A percentile compares a stretch with the other conserved stretches of the same genome.
Evolutionary conservation across 2,797 vertebrate species (phyloP).

Genomic region (Psittacula derbiana): DNA sequence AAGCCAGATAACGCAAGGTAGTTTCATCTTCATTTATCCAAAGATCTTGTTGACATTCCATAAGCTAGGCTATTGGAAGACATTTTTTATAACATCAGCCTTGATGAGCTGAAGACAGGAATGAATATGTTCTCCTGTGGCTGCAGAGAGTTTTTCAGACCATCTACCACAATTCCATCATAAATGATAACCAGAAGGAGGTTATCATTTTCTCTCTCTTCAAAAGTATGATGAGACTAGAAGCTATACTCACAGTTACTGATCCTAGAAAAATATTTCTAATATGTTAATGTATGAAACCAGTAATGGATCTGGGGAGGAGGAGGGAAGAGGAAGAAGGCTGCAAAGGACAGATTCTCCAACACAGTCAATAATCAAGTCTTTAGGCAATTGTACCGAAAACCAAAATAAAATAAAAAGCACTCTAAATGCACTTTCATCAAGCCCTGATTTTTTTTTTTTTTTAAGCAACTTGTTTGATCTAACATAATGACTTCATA

Average conservation of each 20-base stretch:
- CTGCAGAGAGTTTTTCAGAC: not conserved
- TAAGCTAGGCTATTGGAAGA: not conserved
- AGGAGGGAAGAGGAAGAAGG: not conserved
- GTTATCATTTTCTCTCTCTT: not conserved
- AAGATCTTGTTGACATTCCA: not conserved
- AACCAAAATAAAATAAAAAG: not conserved
- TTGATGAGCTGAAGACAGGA: not conserved
- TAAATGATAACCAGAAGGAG: not conserved
- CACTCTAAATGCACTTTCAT: not conserved
- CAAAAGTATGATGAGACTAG: not conserved
- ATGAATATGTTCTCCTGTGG: accelerated
- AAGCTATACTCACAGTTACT: not conserved
- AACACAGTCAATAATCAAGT: not conserved
- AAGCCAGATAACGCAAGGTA: not conserved
- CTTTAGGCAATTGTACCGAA: not conserved
- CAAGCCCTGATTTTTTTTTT: not conserved
- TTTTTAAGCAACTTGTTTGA: not conserved
- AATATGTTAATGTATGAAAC: not conserved
- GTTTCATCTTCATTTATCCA: slow-evolving; percentile 5
- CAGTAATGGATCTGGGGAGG: not conserved
- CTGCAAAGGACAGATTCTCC: not conserved
- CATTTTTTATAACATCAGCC: not conserved
- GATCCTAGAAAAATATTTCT: not conserved
- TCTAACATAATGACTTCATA: not conserved
- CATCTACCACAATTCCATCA: not conserved